phyloP scores from a whole-genome alignment of 2,888 invertebrate species.

The Acleris holmiana region DNA sequence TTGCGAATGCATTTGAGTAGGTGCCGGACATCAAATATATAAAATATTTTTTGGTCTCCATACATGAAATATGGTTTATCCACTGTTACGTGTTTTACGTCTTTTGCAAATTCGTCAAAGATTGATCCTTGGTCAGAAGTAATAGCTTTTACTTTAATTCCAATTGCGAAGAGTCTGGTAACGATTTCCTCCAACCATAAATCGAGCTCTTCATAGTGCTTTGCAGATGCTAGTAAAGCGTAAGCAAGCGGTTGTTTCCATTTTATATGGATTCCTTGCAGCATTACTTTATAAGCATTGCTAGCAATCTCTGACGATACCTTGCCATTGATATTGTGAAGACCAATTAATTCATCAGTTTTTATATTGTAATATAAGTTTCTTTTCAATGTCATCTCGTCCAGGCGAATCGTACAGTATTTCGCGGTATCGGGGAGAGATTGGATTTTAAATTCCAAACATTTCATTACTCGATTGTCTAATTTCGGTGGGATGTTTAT shows the following conservation, averaged over 20 bases:
- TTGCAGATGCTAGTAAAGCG: slow-evolving; percentile 38
- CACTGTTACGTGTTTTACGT: slow-evolving; percentile 39
- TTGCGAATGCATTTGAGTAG: slow-evolving; percentile 41
- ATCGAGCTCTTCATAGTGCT: slow-evolving; percentile 41
- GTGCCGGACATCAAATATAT: slow-evolving; percentile 44
- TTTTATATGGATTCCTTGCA: slow-evolving; percentile 39
- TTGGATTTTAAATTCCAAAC: slow-evolving; percentile 35
- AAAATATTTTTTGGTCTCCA: slow-evolving; percentile 25
- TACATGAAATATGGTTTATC: slow-evolving; percentile 41
- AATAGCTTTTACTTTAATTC: slow-evolving; percentile 43
- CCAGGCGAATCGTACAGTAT: slow-evolving; percentile 44
- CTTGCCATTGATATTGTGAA: not conserved
- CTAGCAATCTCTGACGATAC: slow-evolving; percentile 1
- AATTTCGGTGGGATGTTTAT: slow-evolving; percentile 38
- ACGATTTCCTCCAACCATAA: slow-evolving; percentile 44
- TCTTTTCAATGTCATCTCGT: slow-evolving; percentile 45
- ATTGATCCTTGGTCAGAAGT: slow-evolving; percentile 45
- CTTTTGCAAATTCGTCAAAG: slow-evolving; percentile 44
- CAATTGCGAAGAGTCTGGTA: slow-evolving; percentile 39
- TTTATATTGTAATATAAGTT: slow-evolving; percentile 43
- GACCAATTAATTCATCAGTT: slow-evolving; percentile 8
- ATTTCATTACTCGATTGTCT: slow-evolving; percentile 36
- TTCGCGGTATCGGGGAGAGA: slow-evolving; percentile 37
- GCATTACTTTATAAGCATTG: slow-evolving; percentile 40
- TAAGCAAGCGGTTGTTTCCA: slow-evolving; percentile 47